These are phyloP conservation scores for Ia io DNA, from an alignment of 2,113 vertebrate genomes.

Conservation along the genomic window DNA sequence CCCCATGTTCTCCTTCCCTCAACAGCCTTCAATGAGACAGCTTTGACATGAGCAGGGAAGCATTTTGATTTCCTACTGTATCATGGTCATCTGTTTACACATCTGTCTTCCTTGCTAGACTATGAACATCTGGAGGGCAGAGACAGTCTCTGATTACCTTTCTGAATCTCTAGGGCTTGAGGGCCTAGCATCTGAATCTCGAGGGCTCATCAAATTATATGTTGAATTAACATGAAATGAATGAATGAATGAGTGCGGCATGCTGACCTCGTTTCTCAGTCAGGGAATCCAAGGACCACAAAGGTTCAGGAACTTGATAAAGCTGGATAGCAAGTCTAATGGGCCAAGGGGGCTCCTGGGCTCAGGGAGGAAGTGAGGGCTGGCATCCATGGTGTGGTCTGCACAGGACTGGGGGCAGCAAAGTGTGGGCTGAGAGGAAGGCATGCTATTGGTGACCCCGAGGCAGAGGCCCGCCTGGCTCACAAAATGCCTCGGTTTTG, in stretches of 20 bases:
- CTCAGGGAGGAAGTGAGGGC: not conserved
- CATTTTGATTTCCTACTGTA: not conserved
- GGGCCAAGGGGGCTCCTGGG: not conserved
- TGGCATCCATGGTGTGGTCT: rapidly evolving
- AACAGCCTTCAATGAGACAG: not conserved
- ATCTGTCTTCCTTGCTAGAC: constrained; percentile 11
- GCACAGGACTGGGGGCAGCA: not conserved
- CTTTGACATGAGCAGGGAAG: not conserved
- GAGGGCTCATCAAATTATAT: not conserved
- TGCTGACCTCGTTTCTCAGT: not conserved
- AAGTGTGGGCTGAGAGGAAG: not conserved
- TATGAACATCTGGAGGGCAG: constrained; percentile 27
- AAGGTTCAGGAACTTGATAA: not conserved
- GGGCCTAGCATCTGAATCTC: not conserved
- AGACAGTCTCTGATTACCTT: not conserved
- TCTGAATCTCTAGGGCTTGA: not conserved
- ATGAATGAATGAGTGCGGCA: not conserved
- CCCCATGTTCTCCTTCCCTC: not conserved
- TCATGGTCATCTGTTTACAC: not conserved
- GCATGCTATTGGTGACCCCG: not conserved
- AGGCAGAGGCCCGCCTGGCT: not conserved
- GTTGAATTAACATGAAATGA: not conserved
- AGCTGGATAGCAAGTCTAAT: not conserved
- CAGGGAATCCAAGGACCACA: not conserved
- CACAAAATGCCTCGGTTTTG: not conserved